Evolutionary conservation across 53 echinoderm and acorn worm species (phyloP), one percentile per base, ranked within the genome.

Genomic region (Patiria pectinifera): DNA sequence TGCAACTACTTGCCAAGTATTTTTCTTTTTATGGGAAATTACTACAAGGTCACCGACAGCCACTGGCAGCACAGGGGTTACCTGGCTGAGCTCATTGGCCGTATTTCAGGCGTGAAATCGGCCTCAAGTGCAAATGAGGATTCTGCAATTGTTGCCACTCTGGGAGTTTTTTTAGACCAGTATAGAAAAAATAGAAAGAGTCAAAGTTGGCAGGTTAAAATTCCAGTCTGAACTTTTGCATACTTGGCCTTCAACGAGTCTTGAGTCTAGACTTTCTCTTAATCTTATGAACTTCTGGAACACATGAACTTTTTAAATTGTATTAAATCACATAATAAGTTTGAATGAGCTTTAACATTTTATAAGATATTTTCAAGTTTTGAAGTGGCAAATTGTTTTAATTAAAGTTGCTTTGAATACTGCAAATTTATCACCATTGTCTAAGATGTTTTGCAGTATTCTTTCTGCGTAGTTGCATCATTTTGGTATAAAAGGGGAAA

Each of bases 61-160:
- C 83, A 83, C 58, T 13, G 83, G 61, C 26, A 23, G 62, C 83
- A 61, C 62, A 83, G 62, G 83, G 83, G 83, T 63, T 47, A 3
- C 44, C 63, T 83, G 35, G 83, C 63, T 15, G 83, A 59, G 13
- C 83, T 59, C 83, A 26, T 83, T 83, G 62, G 63, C 0, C 4
- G 60, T 35, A 61, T 26, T 22, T 26, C 83, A 83, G 24, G 83
- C 62, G 35, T 83, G 83, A 61, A 83, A 83, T 83, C 25, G 26
- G 22, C 13, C 13, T 66, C 4, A 66, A 66, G 15, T 14, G 66
- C 14, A 66, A 66, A 66, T 3, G 3, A 66, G 19, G 15, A 66
- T 66, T 66, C 19, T 66, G 66, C 19, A 11, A 66, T 13, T 66
- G 66, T 66, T 66, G 10, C 66, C 12, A 15, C 66, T 66, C 53